A percentile compares a stretch with the other conserved stretches of the same genome.
Evolutionary conservation across 2,888 invertebrate species (phyloP).

Genomic region (Neoscelio sp.): DNA sequence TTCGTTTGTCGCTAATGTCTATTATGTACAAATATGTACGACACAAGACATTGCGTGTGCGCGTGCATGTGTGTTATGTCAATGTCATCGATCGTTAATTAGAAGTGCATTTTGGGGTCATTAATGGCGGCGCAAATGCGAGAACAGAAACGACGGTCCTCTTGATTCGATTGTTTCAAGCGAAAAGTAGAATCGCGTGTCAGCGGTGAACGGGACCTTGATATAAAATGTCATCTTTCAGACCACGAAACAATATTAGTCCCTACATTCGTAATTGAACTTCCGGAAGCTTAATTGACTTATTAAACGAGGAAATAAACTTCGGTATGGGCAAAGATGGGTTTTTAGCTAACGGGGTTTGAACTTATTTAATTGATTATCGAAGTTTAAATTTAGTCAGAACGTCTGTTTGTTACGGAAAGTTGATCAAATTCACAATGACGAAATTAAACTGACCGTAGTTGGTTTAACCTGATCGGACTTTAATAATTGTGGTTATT

Average conservation of each 20-base stretch:
- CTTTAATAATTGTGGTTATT: too few relatives aligned
- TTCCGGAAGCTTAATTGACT: constrained; percentile 21
- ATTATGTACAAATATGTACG: constrained; percentile 58
- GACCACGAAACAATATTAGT: neutral
- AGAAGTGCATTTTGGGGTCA: neutral
- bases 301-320: constrained; percentile 5
- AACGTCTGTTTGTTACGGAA: constrained; percentile 10
- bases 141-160: neutral
- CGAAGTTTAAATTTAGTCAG: constrained; percentile 22
- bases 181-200: neutral
- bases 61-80: constrained; percentile 79
- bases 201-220: too few relatives aligned
- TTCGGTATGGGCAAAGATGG: constrained; percentile 20
- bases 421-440: constrained; percentile 4
- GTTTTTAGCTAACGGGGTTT: constrained; percentile 29
- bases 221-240: too few relatives aligned
- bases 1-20: constrained; percentile 63
- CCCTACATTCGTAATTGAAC: constrained; percentile 8
- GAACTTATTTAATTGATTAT: constrained; percentile 32
- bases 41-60: constrained; percentile 71
- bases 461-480: neutral
- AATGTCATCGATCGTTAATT: constrained; percentile 74
- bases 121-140: constrained; percentile 1
- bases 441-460: too few relatives aligned
- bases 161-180: too few relatives aligned